phyloP scores from a whole-genome alignment of 2,113 vertebrate genomes.

The Oxyura jamaicensis region DNA sequence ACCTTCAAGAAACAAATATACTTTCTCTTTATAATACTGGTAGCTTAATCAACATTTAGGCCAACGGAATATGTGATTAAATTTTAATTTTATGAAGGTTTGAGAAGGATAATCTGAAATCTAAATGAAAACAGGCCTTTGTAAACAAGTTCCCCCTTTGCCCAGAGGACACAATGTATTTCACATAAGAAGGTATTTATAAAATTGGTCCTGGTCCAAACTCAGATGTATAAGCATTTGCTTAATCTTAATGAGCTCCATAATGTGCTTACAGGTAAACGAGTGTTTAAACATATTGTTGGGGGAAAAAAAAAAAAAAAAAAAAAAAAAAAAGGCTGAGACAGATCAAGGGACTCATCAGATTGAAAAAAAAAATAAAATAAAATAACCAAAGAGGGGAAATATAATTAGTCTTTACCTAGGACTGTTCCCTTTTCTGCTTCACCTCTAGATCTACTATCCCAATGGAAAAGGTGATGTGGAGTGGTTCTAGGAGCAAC shows the following conservation, averaged over 20 bases:
- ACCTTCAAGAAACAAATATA: neutral
- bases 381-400: neutral
- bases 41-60: neutral
- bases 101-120: neutral
- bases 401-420: neutral
- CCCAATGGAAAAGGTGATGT: neutral
- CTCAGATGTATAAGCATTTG: neutral
- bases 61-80: neutral
- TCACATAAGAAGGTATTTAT: neutral
- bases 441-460: neutral
- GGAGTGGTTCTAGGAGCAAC: neutral
- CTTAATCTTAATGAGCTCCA: neutral
- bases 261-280: conserved; percentile 28
- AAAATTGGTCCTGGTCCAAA: neutral
- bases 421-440: neutral
- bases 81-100: neutral
- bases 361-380: neutral
- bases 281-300: neutral
- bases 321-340: neutral
- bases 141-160: neutral
- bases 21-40: neutral
- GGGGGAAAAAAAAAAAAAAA: neutral
- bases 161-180: neutral
- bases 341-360: neutral
- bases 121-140: neutral